Evolutionary conservation across 2,797 vertebrate genomes (phyloP).

Genomic region (Falco cherrug): DNA sequence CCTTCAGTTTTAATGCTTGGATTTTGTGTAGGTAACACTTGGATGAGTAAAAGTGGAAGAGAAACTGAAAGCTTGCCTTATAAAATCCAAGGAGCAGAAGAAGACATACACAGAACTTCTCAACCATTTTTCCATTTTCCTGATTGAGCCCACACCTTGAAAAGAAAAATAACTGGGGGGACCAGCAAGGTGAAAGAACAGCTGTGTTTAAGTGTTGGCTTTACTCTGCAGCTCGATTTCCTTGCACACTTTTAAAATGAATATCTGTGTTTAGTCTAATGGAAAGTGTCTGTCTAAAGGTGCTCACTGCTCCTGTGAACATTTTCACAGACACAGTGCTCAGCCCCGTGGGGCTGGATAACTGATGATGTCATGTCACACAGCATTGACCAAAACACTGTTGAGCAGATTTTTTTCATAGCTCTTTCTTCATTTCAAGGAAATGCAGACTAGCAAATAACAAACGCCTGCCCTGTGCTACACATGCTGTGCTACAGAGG

Average conservation of each 20-base stretch:
- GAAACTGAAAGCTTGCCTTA: background rate
- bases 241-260: slow-evolving; percentile 19
- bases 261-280: slow-evolving; percentile 60
- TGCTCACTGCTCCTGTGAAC: background rate
- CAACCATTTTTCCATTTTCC: background rate
- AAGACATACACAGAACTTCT: background rate
- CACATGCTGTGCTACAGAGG: background rate
- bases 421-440: background rate
- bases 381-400: background rate
- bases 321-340: slow-evolving; percentile 28
- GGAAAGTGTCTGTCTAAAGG: slow-evolving; percentile 41
- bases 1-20: background rate
- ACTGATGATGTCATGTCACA: slow-evolving; percentile 3
- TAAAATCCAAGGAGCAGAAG: background rate
- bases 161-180: background rate
- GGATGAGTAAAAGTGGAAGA: background rate
- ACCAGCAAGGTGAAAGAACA: background rate
- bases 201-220: slow-evolving; percentile 31
- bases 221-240: slow-evolving; percentile 15
- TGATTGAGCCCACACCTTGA: background rate
- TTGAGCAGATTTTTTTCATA: background rate
- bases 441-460: background rate
- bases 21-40: background rate
- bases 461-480: background rate
- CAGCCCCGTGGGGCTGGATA: background rate